Base-by-base conservation (phyloP, 2,888 invertebrate species). In the Chromoteleia sp. region DNA sequence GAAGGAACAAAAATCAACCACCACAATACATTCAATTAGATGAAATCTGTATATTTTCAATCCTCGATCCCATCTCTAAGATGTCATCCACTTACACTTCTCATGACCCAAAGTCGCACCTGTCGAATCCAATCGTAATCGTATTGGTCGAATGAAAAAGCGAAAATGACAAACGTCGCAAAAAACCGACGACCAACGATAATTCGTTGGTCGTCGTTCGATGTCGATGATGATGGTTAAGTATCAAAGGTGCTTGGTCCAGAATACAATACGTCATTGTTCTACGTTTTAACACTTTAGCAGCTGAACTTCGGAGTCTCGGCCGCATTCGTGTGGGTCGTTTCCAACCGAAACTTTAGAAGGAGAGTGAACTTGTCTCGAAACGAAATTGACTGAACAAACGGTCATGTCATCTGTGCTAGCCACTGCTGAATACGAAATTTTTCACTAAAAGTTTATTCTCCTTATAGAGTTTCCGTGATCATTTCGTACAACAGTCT, bases 241-340 rank as follows among this genome's bases (percentile, higher is more conserved):
- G 70, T 70, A 70, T 70, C 68, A 67, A 71, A 71, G 71, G 59
- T 59, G 59, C 59, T 71, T 39, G 50, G 39, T 10, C 59, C 48
- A 59, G 59, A 73, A 52, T 73, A 73, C 33, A 17, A 36, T 61
- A 36, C 45, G n/a, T 45, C 12, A 52, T 21, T 61, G 15, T 30
- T 61, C 36, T 36, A 59, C 25, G 25, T 36, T 39, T 59, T 36
- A 63, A 63, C 45, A 63, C 29, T 50, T 59, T 17, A 4, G 25
- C 43, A 61, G 61, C 5, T 25, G 6, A 15, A 5, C 33, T 39
- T 7, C 33, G 15, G 12, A 36, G 33, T 17, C 14, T 50, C 50
- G 12, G 19, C 39, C 50, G 12, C 14, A 8, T n/a, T 36, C 15
- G 29, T 25, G 15, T 17, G 12, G n/a, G 6, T 33, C 29, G 2